Evolutionary conservation across 2,888 invertebrate genomes (phyloP).

Genomic region (Cremastinae sp.): DNA sequence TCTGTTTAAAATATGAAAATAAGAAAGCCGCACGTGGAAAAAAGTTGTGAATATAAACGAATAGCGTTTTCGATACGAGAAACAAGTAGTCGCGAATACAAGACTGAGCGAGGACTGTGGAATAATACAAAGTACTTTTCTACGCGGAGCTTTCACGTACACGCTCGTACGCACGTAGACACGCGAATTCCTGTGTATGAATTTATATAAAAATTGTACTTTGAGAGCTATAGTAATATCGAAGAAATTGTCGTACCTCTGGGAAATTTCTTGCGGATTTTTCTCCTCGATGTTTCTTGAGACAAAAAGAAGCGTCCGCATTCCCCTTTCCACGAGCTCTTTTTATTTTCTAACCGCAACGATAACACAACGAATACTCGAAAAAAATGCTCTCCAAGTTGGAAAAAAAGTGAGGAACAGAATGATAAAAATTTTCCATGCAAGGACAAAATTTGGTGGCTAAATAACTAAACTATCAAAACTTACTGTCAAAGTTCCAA

Average conservation of each 20-base stretch:
- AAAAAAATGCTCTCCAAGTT: not conserved
- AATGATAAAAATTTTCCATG: not conserved
- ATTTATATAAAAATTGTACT: slow-evolving; percentile 16
- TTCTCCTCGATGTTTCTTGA: slow-evolving; percentile 32
- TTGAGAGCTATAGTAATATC: slow-evolving; percentile 11
- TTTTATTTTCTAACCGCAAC: not conserved
- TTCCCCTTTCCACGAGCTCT: not conserved
- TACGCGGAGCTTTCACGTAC: no score
- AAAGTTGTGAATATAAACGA: slow-evolving; percentile 36
- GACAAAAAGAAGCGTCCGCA: slow-evolving; percentile 12
- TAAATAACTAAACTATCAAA: no score
- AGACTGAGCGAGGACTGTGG: not conserved
- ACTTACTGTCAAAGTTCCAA: no score
- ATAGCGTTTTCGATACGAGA: slow-evolving; percentile 30
- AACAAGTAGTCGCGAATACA: slow-evolving; percentile 22
- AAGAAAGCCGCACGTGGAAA: not conserved
- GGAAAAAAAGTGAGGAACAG: not conserved
- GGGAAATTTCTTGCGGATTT: slow-evolving; percentile 29
- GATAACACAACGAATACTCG: slow-evolving; percentile 1
- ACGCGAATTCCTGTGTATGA: slow-evolving; percentile 13
- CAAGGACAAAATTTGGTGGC: not conserved
- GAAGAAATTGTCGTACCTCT: slow-evolving; percentile 23
- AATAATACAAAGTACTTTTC: not conserved
- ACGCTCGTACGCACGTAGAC: no score
- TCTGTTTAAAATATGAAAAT: not conserved